A percentile compares a stretch with the other conserved stretches of the same genome.
phyloP scores from a whole-genome alignment of 2,113 vertebrate genomes.

The Abramis brama region DNA sequence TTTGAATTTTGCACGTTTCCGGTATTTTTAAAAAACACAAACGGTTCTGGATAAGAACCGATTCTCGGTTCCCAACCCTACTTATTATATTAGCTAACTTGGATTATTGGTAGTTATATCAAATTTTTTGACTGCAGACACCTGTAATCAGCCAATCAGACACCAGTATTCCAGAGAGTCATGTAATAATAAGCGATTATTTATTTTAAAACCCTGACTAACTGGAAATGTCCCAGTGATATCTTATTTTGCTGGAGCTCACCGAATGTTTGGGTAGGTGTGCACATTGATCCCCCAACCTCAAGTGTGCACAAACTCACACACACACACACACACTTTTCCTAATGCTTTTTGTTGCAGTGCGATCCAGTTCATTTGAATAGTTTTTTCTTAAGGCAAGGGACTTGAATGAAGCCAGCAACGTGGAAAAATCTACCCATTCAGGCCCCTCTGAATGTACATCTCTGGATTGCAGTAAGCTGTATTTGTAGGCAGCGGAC shows the following conservation, averaged over 20 bases:
- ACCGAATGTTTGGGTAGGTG: constrained; percentile 84
- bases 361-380: constrained; percentile 94
- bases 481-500: constrained; percentile 97
- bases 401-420: constrained; percentile 98
- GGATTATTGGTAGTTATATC: neutral
- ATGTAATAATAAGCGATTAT: neutral
- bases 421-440: constrained; percentile 99
- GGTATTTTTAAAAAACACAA: too few relatives aligned
- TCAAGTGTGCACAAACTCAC: constrained; percentile 78
- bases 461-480: constrained; percentile 97
- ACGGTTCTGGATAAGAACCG: too few relatives aligned
- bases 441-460: constrained; percentile 97
- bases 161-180: neutral
- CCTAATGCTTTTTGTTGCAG: constrained; percentile 73
- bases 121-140: neutral
- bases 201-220: neutral
- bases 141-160: neutral
- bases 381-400: constrained; percentile 81
- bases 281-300: constrained; percentile 82
- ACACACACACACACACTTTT: constrained; percentile 59
- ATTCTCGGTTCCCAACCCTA: too few relatives aligned
- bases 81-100: neutral
- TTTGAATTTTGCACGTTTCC: too few relatives aligned
- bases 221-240: constrained; percentile 79
- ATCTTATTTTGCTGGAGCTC: constrained; percentile 90